Evolutionary conservation across 2,888 invertebrate genomes (phyloP).

Genomic region (Gisinianus flammeolus): DNA sequence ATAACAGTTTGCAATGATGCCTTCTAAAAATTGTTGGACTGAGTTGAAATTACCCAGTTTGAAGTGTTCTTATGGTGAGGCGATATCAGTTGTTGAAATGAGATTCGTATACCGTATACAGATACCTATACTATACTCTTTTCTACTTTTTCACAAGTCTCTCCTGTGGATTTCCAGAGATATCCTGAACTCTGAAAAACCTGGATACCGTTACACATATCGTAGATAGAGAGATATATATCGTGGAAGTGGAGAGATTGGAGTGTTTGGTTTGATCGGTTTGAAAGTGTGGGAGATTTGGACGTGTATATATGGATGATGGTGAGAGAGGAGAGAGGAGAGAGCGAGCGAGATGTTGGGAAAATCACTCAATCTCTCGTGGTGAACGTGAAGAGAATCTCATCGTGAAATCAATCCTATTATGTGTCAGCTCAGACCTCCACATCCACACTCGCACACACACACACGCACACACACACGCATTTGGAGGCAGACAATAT

Average conservation of each 20-base stretch:
- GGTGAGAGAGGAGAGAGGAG: background rate
- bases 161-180: too few relatives aligned
- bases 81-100: too few relatives aligned
- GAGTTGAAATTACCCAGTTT: too few relatives aligned
- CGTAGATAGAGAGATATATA: background rate
- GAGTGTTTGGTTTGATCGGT: conserved; percentile 26
- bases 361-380: conserved; percentile 48
- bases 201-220: background rate
- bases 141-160: too few relatives aligned
- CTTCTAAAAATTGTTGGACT: too few relatives aligned
- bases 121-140: too few relatives aligned
- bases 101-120: too few relatives aligned
- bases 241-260: background rate
- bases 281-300: conserved; percentile 14
- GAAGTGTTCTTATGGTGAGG: too few relatives aligned
- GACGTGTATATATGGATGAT: background rate
- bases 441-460: background rate
- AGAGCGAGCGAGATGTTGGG: background rate
- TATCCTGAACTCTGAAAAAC: too few relatives aligned
- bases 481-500: too few relatives aligned
- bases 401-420: conserved; percentile 46
- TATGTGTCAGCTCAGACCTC: conserved; percentile 25
- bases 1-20: too few relatives aligned
- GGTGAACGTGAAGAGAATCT: conserved; percentile 46
- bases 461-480: background rate